phyloP scores from a whole-genome alignment of 2,113 vertebrate species.

The Morphnarchus princeps region DNA sequence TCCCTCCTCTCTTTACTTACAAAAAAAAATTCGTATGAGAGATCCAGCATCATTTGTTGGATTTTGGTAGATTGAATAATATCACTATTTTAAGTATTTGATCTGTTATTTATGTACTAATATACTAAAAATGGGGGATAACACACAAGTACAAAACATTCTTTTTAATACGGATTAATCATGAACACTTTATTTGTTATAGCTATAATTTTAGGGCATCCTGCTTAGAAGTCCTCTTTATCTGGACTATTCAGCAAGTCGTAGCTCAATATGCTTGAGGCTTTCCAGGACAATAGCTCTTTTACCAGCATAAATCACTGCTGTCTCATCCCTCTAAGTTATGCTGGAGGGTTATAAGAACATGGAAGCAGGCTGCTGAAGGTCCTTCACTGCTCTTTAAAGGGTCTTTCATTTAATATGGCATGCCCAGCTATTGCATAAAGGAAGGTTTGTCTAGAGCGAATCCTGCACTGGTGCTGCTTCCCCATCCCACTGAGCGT shows the following conservation, averaged over 20 bases:
- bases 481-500: conserved; percentile 4
- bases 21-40: neutral
- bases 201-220: conserved; percentile 27
- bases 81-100: neutral
- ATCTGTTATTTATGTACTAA: neutral
- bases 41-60: neutral
- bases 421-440: conserved; percentile 47
- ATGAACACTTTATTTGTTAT: conserved; percentile 5
- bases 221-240: conserved; percentile 30
- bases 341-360: conserved; percentile 63
- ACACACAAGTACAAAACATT: neutral
- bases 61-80: neutral
- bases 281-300: conserved; percentile 63
- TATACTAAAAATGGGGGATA: neutral
- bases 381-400: conserved; percentile 68
- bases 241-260: conserved; percentile 9
- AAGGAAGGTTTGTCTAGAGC: conserved; percentile 64
- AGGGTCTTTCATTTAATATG: conserved; percentile 65
- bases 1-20: neutral
- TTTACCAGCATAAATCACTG: conserved; percentile 62
- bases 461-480: conserved; percentile 23
- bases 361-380: conserved; percentile 58
- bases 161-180: neutral
- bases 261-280: conserved; percentile 42
- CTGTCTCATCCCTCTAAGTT: conserved; percentile 62